A percentile compares a stretch with the other conserved stretches of the same genome.
phyloP scores from a whole-genome alignment of 92 coral and sea anemone species.

The Palythoa heliodiscus region DNA sequence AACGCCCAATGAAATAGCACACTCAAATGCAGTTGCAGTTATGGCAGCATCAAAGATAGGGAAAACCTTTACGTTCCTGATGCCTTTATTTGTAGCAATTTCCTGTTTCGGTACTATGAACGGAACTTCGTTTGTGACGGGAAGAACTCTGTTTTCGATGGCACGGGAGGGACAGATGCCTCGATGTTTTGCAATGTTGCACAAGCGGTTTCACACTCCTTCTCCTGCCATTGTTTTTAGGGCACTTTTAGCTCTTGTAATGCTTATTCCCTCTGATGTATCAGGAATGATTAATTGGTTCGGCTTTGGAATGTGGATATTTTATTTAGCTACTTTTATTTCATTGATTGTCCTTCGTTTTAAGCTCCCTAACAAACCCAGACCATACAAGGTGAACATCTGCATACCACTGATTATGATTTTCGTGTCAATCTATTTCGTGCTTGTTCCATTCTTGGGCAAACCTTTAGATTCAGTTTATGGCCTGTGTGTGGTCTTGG shows the following conservation, averaged over 20 bases:
- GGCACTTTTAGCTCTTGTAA: constrained; percentile 44
- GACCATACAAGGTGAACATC: constrained; percentile 55
- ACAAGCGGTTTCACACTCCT: constrained; percentile 53
- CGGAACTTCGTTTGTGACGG: constrained; percentile 39
- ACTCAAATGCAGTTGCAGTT: constrained; percentile 58
- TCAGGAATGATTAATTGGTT: constrained; percentile 52
- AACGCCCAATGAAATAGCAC: constrained; percentile 42
- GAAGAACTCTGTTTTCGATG: constrained; percentile 55
- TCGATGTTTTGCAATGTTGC: constrained; percentile 41
- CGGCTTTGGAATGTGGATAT: constrained; percentile 51
- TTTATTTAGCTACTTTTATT: constrained; percentile 47
- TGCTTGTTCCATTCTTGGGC: constrained; percentile 48
- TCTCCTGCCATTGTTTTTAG: constrained; percentile 56
- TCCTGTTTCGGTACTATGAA: constrained; percentile 59
- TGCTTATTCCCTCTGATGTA: constrained; percentile 54
- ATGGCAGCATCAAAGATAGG: constrained; percentile 36
- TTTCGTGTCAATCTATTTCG: constrained; percentile 43
- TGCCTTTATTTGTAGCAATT: constrained; percentile 58
- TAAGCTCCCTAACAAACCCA: constrained; percentile 48
- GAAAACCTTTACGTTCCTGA: constrained; percentile 14
- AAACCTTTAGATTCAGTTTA: constrained; percentile 58
- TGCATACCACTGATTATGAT: constrained; percentile 46
- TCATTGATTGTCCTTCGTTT: constrained; percentile 55
- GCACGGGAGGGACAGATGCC: constrained; percentile 67
- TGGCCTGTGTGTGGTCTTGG: constrained; percentile 47